phyloP scores from a whole-genome alignment of 2,113 vertebrate species.

The Tonatia bakeri region DNA sequence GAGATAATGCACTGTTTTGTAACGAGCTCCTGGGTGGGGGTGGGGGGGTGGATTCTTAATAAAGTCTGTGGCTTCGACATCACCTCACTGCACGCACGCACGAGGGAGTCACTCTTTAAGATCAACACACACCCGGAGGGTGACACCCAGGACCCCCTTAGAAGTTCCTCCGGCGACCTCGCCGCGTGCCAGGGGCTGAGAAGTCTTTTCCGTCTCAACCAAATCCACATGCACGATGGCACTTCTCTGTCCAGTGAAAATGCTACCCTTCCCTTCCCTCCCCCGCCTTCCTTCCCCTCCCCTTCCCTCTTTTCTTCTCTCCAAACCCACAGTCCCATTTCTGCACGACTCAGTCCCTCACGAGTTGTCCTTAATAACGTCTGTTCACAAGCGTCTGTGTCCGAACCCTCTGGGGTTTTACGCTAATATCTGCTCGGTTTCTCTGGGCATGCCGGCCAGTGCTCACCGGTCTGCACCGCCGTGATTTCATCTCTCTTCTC shows the following conservation, averaged over 20 bases:
- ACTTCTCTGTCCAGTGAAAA: not conserved
- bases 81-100: not conserved
- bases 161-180: not conserved
- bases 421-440: accelerated
- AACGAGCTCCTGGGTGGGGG: not conserved
- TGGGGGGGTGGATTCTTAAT: too few relatives aligned
- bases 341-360: accelerated
- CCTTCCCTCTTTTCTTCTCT: too few relatives aligned
- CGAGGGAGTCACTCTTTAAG: not conserved
- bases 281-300: too few relatives aligned
- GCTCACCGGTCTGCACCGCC: not conserved
- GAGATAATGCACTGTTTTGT: not conserved
- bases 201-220: not conserved
- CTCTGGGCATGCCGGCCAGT: too few relatives aligned
- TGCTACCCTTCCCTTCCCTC: too few relatives aligned
- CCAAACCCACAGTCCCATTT: accelerated
- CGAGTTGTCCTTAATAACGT: too few relatives aligned
- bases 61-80: accelerated
- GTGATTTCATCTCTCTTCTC: not conserved
- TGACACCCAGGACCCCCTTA: not conserved
- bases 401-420: accelerated
- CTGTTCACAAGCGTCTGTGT: accelerated
- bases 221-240: accelerated
- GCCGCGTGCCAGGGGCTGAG: not conserved
- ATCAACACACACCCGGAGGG: not conserved